Evolutionary conservation across 2,888 invertebrate genomes (phyloP), one percentile per base, ranked within the genome.

Genomic region (Acleris holmiana): DNA sequence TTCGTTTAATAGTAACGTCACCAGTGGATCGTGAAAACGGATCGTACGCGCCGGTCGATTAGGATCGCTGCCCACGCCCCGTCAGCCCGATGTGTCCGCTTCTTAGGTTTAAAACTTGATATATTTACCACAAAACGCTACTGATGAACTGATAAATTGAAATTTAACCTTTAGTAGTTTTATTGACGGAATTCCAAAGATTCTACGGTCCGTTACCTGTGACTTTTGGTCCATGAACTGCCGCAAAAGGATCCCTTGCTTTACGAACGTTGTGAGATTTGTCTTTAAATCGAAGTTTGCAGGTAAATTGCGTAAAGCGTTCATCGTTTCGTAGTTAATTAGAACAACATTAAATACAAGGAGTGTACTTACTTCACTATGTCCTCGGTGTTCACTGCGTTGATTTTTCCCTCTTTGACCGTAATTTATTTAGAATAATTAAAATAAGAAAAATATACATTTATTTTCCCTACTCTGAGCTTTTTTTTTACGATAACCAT

Each of bases 31-130:
- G 88, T 88, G 79, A 83, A 89, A 88, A 72, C 67, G 71, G 76
- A 80, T 73, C 72, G 66, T 75, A 86, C 88, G 82, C 73, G 18
- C 73, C 75, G 73, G 76, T 81, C 84, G 91, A 91, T 91, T 88
- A 87, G 69, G 75, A 88, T 88, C 88, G 79, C 79, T 88, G 83
- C 85, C 84, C 83, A 85, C 86, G 83, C 84, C 72, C 81, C 86
- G 89, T 89, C 91, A 85, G 84, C 73, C 76, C 81, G 75, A 85
- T 85, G 77, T 76, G 73, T 83, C 76, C 82, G 84, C 83, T 80
- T 78, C 83, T 76, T 68, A 76, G 78, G 77, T 78, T 79, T 78
- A 82, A 75, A 85, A 88, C 77, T 80, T 84, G 88, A 91, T 89
- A 88, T 85, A 83, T 87, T 85, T 82, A 82, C 82, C 79, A 72